Base-by-base conservation (phyloP, 2,888 invertebrate species). In the Anagyrus pseudococci region DNA sequence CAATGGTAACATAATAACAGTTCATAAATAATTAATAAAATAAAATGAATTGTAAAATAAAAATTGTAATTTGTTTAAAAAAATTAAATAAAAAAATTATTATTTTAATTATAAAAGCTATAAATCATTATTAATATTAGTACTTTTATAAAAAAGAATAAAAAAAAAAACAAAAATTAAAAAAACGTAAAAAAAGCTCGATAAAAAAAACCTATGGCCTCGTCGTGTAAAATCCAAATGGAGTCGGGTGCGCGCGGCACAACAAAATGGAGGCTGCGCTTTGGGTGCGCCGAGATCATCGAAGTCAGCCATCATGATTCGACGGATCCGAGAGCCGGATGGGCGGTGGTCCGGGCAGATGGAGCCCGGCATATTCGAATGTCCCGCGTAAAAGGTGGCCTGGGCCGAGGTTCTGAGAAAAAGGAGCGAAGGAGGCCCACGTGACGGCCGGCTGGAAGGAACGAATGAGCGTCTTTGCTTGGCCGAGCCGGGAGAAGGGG, bases 191-290 rank as follows among this genome's bases (percentile, higher is more conserved):
- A 60, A 60, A 53, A 29, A 40, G 15, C 47, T n/a, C 19, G 19
- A 43, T 13, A 19, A 44, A 44, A 44, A 19, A 17, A 19, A 19
- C n/a, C 2, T 19, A 44, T 4, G 19, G 10, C 15, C 47, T 15
- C 2, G 48, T 19, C 0, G 33, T 10, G 33, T 33, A 57, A 62
- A 63, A 58, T 46, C 15, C 54, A 63, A 63, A 63, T 58, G 58
- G 58, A 20, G 19, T 26, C 23, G 13, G 13, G n/a, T 22, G 17
- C 19, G 44, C 53, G 52, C 20, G 47, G 29, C 29, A 29, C 29
- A 29, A 64, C 64, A 61, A 65, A 65, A 65, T 65, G 65, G 65
- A 50, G 61, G 58, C 57, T 46, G 61, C 23, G 48, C 22, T 48
- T 48, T 26, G 37, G 17, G 26, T 13, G 49, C 49, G 29, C 48